Conservation (phyloP, 2,797 vertebrate species). For the Balearica regulorum region DNA sequence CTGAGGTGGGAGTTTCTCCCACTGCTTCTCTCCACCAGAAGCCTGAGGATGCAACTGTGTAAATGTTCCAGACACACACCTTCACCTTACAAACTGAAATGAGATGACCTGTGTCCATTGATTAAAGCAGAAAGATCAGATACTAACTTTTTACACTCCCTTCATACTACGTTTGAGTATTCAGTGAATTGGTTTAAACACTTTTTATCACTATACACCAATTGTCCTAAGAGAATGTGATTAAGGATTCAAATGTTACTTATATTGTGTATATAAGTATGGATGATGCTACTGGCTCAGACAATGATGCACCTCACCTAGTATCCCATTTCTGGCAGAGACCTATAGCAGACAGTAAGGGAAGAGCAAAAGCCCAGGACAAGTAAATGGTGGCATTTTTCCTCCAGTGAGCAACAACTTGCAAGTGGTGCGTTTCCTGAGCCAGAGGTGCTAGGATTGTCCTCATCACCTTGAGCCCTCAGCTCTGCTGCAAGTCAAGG, state of each 20-base stretch:
- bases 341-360: accelerated
- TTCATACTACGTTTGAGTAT: neutral
- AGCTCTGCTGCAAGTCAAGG: neutral
- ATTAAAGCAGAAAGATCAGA: neutral
- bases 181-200: neutral
- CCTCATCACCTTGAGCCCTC: neutral
- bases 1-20: neutral
- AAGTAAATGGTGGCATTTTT: neutral
- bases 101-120: neutral
- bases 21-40: neutral
- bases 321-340: neutral
- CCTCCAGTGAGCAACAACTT: neutral
- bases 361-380: neutral
- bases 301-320: accelerated
- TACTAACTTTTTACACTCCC: neutral
- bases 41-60: neutral
- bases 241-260: neutral
- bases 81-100: neutral
- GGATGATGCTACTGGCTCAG: neutral
- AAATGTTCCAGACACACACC: neutral
- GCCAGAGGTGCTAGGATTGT: neutral
- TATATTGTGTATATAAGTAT: neutral
- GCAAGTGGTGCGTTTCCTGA: neutral
- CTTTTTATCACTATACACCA: neutral
- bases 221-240: neutral